phyloP scores from a whole-genome alignment of 2,113 vertebrate species.

The Phalacrocorax carbo region DNA sequence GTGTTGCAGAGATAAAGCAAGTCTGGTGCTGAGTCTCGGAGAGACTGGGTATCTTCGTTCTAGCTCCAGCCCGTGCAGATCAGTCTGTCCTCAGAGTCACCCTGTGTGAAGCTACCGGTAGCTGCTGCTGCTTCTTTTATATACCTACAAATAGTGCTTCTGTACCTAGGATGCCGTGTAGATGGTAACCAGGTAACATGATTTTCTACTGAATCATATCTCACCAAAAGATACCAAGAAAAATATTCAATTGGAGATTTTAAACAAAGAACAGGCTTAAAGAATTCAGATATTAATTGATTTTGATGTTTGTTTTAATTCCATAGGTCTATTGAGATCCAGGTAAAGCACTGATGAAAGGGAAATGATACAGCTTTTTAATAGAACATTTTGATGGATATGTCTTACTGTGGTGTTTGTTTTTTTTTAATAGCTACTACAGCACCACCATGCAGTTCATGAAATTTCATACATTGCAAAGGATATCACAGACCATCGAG shows the following conservation, averaged over 20 bases:
- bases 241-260: neutral
- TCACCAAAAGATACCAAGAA: neutral
- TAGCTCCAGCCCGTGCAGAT: neutral
- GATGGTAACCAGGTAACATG: neutral
- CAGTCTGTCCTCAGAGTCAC: neutral
- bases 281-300: neutral
- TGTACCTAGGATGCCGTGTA: neutral
- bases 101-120: neutral
- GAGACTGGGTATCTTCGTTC: neutral
- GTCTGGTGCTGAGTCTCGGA: neutral
- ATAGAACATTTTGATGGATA: neutral
- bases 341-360: neutral
- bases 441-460: slow-evolving; percentile 97
- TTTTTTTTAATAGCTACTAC: slow-evolving; percentile 82
- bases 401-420: neutral
- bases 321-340: neutral
- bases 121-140: neutral
- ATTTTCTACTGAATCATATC: neutral
- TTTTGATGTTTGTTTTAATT: slow-evolving; percentile 29
- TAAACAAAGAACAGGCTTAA: neutral
- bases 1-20: neutral
- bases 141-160: neutral
- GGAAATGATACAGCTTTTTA: neutral
- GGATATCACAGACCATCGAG: slow-evolving; percentile 98
- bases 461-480: slow-evolving; percentile 99